Conservation (phyloP, 2,888 invertebrate genomes). For the Podotricha telesiphe region DNA sequence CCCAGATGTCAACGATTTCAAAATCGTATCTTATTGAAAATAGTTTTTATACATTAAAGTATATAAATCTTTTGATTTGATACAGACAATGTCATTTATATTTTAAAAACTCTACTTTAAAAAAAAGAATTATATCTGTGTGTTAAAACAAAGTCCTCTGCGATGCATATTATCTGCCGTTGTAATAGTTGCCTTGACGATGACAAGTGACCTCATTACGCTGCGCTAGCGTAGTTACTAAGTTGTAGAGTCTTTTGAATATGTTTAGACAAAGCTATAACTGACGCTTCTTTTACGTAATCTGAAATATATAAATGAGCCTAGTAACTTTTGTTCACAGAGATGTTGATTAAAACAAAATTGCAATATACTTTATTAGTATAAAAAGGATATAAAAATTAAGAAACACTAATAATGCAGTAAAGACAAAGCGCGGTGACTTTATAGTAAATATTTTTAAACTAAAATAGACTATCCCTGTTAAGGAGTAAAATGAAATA, state of each 20-base stretch:
- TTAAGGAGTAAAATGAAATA: not conserved
- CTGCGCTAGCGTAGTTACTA: conserved; percentile 18
- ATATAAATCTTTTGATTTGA: not conserved
- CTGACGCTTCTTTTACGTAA: not conserved
- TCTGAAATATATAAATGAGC: not conserved
- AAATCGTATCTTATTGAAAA: not conserved
- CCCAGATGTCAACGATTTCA: not conserved
- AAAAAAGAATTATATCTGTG: conserved; percentile 2
- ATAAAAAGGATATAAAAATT: too few species aligned
- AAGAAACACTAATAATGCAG: too few species aligned
- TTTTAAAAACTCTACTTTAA: not conserved
- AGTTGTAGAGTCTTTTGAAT: conserved; percentile 8
- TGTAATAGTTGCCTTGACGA: conserved; percentile 32
- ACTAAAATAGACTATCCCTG: too few species aligned
- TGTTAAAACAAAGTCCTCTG: conserved; percentile 4
- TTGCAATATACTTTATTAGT: not conserved
- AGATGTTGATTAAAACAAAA: not conserved
- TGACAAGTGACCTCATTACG: conserved; percentile 32
- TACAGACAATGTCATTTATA: not conserved
- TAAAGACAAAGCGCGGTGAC: too few species aligned
- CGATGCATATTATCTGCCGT: conserved; percentile 20
- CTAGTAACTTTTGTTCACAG: not conserved
- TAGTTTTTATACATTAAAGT: not conserved
- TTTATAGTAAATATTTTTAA: too few species aligned
- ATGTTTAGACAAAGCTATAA: conserved; percentile 9